Conservation (phyloP, 2,113 vertebrate genomes). For the Psettodes erumei region DNA sequence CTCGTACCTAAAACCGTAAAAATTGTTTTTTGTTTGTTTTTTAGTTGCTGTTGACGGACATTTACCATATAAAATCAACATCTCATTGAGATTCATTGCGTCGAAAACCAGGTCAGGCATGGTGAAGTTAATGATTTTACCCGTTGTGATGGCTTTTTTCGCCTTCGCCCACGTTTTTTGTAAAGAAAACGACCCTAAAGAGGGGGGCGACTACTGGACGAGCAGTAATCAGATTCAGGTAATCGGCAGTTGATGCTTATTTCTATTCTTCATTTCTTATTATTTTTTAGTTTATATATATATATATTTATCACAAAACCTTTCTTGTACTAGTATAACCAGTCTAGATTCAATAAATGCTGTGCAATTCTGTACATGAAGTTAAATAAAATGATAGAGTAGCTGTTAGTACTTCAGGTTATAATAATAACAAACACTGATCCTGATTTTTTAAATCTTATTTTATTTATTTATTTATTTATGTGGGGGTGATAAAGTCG, state of each 20-base stretch:
- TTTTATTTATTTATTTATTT: not conserved
- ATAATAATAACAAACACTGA: not conserved
- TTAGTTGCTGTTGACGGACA: not conserved
- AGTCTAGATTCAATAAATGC: not conserved
- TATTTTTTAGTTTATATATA: not conserved
- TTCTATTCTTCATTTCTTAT: not conserved
- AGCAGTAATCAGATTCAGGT: constrained; percentile 87
- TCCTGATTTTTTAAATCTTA: not conserved
- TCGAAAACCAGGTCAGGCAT: not conserved
- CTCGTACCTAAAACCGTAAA: not conserved
- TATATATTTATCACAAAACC: not conserved
- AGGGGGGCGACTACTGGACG: constrained; percentile 90
- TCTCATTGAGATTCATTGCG: not conserved
- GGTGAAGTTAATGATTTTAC: constrained; percentile 88
- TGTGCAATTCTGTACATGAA: not conserved
- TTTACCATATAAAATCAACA: too few species aligned
- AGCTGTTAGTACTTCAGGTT: not conserved
- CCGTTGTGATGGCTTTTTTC: constrained; percentile 84
- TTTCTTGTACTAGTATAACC: not conserved
- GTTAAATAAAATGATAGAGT: not conserved
- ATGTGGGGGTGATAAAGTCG: too few species aligned
- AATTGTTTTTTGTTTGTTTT: not conserved
- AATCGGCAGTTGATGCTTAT: not conserved
- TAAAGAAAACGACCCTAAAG: constrained; percentile 83
- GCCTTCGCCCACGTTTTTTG: constrained; percentile 84